Base-by-base conservation (phyloP, 2,113 vertebrate genomes). In the Dromaius novaehollandiae region DNA sequence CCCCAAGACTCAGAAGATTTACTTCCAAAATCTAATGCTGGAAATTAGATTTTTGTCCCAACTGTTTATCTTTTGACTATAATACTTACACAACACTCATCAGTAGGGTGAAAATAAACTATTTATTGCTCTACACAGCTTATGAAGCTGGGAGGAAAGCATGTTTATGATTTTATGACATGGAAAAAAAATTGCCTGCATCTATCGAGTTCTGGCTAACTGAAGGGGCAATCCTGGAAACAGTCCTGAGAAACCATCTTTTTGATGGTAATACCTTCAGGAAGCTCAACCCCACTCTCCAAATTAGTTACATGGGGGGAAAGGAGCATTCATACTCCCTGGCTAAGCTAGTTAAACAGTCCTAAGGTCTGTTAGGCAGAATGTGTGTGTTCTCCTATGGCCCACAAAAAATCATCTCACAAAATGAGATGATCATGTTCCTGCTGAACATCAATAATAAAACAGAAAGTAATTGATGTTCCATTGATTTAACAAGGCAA, bases 1-100 rank as follows among this genome's bases (percentile, higher is more conserved):
- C 90, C 82, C 92, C 53, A 89, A 90, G 87, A 75, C 75, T 86
- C 78, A 34, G 70, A 91, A 96, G 94, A 71, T 74, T 95, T 53
- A 65, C 40, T 74, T 93, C 18, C 55, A 93, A 48, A 93, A 86
- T 75, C 42, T 65, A 90, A 70, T 46, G 64, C 22, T 77, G 65
- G 53, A 66, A 75, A 66, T 55, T 5, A 56, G 38, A 26, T 30
- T 4, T 66, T 95, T 91, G 36, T 60, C 83, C 66, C 80, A 65
- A 78, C 40, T 78, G 32, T n/a, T 97, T 90, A 58, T 78, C 56
- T 90, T 89, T 76, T 80, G 18, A 77, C 84, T 76, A 15, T 48
- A 85, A 64, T 28, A 66, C 34, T 88, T 76, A 79, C 32, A 85
- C 25, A 80, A 58, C 53, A 86, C 51, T 86, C 42, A 60, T 18